Conservation (phyloP, 1,140 invertebrate genomes). For the Apis mellifera region Amel_HAv3.1 CM009934.2:10986501-10987000, state of each 20-base stretch:
- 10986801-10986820: too few relatives aligned
- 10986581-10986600: slow-evolving; percentile 9
- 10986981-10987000: slow-evolving; percentile 65
- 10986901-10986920: slow-evolving; percentile 8
- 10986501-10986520: neutral
- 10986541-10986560: neutral
- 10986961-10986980: slow-evolving; percentile 59
- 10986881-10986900: slow-evolving; percentile 24
- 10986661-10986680: neutral
- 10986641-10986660: neutral
- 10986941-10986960: slow-evolving; percentile 38
- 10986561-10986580: slow-evolving; percentile 7
- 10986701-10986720: too few relatives aligned
- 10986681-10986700: neutral
- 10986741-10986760: too few relatives aligned
- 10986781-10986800: too few relatives aligned
- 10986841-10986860: slow-evolving; percentile 10
- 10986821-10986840: neutral
- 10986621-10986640: neutral
- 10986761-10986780: too few relatives aligned
- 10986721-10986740: too few relatives aligned
- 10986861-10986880: slow-evolving; percentile 32
- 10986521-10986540: neutral
- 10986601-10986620: neutral
- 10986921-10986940: slow-evolving; percentile 32